These are phyloP conservation scores for Drosophila parabipectinata DNA, from an alignment of 1,140 invertebrate species.

Conservation along the genomic window DNA sequence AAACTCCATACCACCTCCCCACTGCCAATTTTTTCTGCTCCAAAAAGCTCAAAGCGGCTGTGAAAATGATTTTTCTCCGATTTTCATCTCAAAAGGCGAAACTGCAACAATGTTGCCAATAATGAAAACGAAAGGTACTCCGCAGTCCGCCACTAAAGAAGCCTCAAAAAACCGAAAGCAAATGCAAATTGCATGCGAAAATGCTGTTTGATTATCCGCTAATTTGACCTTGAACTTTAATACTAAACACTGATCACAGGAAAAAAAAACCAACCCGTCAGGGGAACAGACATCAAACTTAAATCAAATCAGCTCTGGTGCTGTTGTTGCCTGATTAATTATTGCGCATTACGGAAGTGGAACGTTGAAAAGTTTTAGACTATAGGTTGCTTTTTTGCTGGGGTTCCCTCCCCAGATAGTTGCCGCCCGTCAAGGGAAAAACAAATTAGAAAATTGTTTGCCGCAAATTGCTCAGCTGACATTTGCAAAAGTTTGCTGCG, in stretches of 20 bases:
- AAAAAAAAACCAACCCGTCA: background rate
- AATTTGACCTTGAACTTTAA: constrained; percentile 68
- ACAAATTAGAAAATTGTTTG: constrained; percentile 70
- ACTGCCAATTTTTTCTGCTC: constrained; percentile 65
- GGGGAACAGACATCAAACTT: constrained; percentile 42
- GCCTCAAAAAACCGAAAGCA: constrained; percentile 5
- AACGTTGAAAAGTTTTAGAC: constrained; percentile 35
- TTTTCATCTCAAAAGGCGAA: constrained; percentile 19
- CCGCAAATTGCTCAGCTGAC: constrained; percentile 64
- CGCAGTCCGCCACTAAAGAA: background rate
- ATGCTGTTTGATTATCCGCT: constrained; percentile 46
- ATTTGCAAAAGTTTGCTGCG: constrained; percentile 54
- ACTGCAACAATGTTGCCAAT: constrained; percentile 29
- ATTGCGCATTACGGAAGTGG: constrained; percentile 62
- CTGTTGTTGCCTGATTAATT: constrained; percentile 60
- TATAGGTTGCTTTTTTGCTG: constrained; percentile 1
- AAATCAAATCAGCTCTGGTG: constrained; percentile 48
- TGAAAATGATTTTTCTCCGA: constrained; percentile 60
- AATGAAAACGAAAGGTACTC: constrained; percentile 64
- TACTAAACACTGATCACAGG: background rate
- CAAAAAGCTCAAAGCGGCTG: constrained; percentile 79
- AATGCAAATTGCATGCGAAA: constrained; percentile 61
- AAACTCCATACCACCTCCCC: constrained; percentile 28
- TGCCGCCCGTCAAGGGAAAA: constrained; percentile 20
- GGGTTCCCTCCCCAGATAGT: background rate